Percentiles rank a stretch among this genome's conserved stretches.
phyloP scores from a whole-genome alignment of 2,888 invertebrate genomes.

The Acrobasis suavella region DNA sequence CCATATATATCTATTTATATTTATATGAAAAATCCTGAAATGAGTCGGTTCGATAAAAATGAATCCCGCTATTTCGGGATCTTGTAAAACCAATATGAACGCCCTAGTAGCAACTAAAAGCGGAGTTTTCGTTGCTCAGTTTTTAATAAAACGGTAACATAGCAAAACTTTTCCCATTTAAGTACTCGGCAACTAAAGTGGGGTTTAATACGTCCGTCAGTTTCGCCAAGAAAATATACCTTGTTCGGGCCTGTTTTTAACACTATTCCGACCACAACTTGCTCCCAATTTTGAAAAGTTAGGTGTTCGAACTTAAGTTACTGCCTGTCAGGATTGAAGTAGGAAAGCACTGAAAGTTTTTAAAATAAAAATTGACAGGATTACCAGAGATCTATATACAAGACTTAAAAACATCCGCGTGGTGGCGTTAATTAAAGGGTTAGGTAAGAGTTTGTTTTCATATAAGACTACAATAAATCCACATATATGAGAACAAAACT shows the following conservation, averaged over 20 bases:
- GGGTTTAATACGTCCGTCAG: constrained; percentile 17
- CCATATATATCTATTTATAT: no score
- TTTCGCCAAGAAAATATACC: constrained; percentile 1
- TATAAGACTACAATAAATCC: no score
- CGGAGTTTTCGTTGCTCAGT: constrained; percentile 19
- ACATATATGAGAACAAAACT: no score
- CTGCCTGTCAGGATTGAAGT: background rate
- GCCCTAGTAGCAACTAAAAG: background rate
- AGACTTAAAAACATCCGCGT: no score
- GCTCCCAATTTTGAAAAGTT: background rate
- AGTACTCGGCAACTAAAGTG: constrained; percentile 28
- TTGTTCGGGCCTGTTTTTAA: background rate
- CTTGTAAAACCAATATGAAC: no score
- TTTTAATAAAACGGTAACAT: constrained; percentile 31
- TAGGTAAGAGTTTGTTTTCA: no score
- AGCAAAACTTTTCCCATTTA: constrained; percentile 29
- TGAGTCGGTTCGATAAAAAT: no score
- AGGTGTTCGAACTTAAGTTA: constrained; percentile 1
- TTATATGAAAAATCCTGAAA: no score
- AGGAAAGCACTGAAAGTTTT: background rate
- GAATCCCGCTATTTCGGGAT: no score
- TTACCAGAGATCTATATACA: no score
- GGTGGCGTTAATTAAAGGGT: no score
- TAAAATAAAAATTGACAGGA: background rate
- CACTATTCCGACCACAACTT: background rate